These are phyloP conservation scores for Leptodactylus fallax DNA, from an alignment of 2,797 vertebrate species.

Conservation along the genomic window DNA sequence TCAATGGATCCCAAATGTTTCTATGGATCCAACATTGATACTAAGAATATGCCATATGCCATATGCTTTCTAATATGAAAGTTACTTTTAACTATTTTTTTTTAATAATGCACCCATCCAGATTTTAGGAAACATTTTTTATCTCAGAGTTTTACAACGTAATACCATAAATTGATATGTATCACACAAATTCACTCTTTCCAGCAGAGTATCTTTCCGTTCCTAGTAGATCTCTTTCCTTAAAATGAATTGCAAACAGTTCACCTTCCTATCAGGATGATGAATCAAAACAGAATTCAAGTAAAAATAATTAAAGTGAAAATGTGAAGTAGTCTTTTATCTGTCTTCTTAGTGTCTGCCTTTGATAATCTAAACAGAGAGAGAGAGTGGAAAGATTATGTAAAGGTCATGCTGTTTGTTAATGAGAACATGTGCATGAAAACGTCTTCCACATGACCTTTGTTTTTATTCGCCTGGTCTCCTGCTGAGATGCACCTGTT, in stretches of 20 bases:
- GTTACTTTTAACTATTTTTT: neutral
- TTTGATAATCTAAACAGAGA: slow-evolving; percentile 47
- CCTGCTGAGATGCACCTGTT: slow-evolving; percentile 58
- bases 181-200: neutral
- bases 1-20: too few relatives aligned
- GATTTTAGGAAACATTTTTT: neutral
- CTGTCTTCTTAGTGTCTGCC: slow-evolving; percentile 25
- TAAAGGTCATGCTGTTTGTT: slow-evolving; percentile 49
- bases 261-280: slow-evolving; percentile 4
- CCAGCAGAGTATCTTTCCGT: neutral
- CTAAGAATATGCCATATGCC: too few relatives aligned
- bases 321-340: slow-evolving; percentile 43
- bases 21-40: too few relatives aligned
- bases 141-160: neutral
- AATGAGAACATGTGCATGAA: slow-evolving; percentile 54
- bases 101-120: neutral
- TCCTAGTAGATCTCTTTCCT: neutral
- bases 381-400: slow-evolving; percentile 44
- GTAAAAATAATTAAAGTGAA: slow-evolving; percentile 42
- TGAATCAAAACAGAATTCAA: slow-evolving; percentile 37
- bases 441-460: slow-evolving; percentile 34
- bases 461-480: slow-evolving; percentile 28
- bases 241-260: slow-evolving; percentile 1
- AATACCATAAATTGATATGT: neutral
- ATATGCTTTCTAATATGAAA: too few relatives aligned